These are phyloP conservation scores for Coccyzus lansbergi DNA, from an alignment of 2,797 vertebrate species.

Conservation along the genomic window DNA sequence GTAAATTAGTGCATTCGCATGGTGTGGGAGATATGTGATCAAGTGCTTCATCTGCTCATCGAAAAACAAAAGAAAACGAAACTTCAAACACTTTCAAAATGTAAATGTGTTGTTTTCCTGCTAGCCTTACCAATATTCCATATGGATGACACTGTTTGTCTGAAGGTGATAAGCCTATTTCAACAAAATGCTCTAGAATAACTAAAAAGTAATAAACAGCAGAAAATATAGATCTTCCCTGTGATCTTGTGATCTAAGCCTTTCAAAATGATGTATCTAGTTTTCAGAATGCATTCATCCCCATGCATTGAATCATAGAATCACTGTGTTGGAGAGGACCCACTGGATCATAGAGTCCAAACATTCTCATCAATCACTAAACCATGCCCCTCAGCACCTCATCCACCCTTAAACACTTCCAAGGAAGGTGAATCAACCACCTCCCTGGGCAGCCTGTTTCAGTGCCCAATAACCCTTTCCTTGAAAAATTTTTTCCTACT, in stretches of 20 bases:
- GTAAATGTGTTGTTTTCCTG: slow-evolving; percentile 16
- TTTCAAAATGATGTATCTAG: not conserved
- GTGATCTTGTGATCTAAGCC: not conserved
- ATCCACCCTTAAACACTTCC: too few species aligned
- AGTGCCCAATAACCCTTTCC: too few species aligned
- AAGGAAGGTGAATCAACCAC: too few species aligned
- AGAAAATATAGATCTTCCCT: not conserved
- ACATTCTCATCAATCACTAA: too few species aligned
- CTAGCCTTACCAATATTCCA: not conserved
- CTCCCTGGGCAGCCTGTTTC: too few species aligned
- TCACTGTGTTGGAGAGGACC: too few species aligned
- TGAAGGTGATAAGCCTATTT: not conserved
- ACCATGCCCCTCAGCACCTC: too few species aligned
- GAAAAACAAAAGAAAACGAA: slow-evolving; percentile 28
- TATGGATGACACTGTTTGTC: not conserved
- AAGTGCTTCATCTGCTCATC: not conserved
- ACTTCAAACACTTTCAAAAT: not conserved
- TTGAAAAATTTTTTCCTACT: too few species aligned
- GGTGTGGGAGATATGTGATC: not conserved
- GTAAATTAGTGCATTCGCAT: not conserved
- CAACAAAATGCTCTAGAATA: not conserved
- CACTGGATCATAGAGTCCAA: too few species aligned
- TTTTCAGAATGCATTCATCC: not conserved
- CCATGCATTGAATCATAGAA: too few species aligned
- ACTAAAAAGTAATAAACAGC: not conserved